These are phyloP conservation scores for Turnix velox DNA, from an alignment of 2,113 vertebrate species.

Conservation along the genomic window DNA sequence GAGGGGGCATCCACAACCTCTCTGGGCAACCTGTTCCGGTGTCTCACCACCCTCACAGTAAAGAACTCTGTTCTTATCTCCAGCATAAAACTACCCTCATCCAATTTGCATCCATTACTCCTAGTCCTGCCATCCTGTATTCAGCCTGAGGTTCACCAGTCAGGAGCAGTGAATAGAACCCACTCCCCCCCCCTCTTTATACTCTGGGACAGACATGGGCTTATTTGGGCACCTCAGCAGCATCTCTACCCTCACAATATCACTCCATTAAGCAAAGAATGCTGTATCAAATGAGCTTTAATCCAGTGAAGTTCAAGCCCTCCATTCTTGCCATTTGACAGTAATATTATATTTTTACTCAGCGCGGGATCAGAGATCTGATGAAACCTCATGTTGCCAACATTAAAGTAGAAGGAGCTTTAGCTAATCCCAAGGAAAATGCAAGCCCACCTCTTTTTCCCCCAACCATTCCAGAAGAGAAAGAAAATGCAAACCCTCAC, in stretches of 20 bases:
- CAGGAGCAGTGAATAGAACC: background rate
- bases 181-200: background rate
- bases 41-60: too few relatives aligned
- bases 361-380: slow-evolving; percentile 48
- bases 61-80: too few relatives aligned
- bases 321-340: background rate
- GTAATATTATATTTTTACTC: slow-evolving; percentile 60
- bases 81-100: too few relatives aligned
- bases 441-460: slow-evolving; percentile 36
- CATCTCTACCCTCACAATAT: background rate
- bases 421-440: slow-evolving; percentile 67
- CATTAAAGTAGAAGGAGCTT: slow-evolving; percentile 66
- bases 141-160: background rate
- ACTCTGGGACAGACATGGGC: background rate
- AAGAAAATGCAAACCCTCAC: slow-evolving; percentile 28
- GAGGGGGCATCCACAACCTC: too few relatives aligned
- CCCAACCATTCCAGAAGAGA: background rate
- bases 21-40: too few relatives aligned
- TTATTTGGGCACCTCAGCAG: background rate
- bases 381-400: slow-evolving; percentile 51
- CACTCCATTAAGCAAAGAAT: background rate
- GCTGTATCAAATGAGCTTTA: background rate
- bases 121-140: too few relatives aligned
- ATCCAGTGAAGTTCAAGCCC: slow-evolving; percentile 66
- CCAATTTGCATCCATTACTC: too few relatives aligned